A percentile compares a stretch with the other conserved stretches of the same genome.
These are phyloP conservation scores for Gymnocypris eckloni DNA, from an alignment of 2,797 vertebrate genomes.

Conservation along the genomic window DNA sequence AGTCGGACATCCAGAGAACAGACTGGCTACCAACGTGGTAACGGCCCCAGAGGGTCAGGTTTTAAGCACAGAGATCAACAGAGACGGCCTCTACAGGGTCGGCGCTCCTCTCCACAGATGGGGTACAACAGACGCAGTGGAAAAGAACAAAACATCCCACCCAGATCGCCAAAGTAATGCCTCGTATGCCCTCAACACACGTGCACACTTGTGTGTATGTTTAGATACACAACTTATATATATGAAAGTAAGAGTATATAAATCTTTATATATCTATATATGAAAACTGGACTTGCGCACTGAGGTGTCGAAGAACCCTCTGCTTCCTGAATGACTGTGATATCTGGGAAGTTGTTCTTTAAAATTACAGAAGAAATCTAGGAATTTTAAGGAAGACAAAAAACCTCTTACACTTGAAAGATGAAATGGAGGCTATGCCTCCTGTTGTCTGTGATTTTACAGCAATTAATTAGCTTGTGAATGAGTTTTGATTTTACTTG, in stretches of 20 bases:
- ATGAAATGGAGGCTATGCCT: slow-evolving; percentile 39
- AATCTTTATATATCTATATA: slow-evolving; percentile 47
- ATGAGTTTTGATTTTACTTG: slow-evolving; percentile 29
- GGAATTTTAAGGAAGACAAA: slow-evolving; percentile 5
- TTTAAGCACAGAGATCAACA: slow-evolving; percentile 95
- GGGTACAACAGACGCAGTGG: slow-evolving; percentile 84
- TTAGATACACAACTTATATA: slow-evolving; percentile 21
- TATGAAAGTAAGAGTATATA: slow-evolving; percentile 51
- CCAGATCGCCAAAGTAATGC: slow-evolving; percentile 94
- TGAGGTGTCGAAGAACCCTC: slow-evolving; percentile 22
- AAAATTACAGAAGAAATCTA: slow-evolving; percentile 3
- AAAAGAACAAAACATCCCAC: slow-evolving; percentile 96
- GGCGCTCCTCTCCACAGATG: slow-evolving; percentile 90
- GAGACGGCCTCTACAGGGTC: slow-evolving; percentile 83
- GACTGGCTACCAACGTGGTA: slow-evolving; percentile 78
- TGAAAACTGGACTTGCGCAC: slow-evolving; percentile 59
- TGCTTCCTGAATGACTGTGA: background rate
- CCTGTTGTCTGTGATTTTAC: slow-evolving; percentile 28
- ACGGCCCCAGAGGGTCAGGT: slow-evolving; percentile 79
- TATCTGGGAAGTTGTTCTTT: slow-evolving; percentile 17
- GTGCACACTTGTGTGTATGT: slow-evolving; percentile 1
- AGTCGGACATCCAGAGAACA: slow-evolving; percentile 81
- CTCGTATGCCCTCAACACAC: slow-evolving; percentile 10
- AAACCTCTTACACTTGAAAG: slow-evolving; percentile 46
- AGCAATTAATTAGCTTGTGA: slow-evolving; percentile 22